Conservation (phyloP, 2,888 invertebrate species). For the Drosophila incognita region DNA sequence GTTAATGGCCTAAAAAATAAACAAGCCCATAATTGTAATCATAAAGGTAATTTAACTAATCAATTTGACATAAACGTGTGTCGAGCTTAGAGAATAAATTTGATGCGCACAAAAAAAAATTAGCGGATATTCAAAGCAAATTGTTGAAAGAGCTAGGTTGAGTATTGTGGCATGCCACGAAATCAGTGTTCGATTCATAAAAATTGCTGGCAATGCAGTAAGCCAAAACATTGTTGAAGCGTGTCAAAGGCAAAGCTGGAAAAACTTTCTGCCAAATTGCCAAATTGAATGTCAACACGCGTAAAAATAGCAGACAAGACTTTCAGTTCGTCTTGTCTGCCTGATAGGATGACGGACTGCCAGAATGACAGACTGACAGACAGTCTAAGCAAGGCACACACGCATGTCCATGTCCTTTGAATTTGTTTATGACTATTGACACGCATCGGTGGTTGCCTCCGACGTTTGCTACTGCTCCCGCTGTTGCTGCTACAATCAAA, state of each 20-base stretch:
- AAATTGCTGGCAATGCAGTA: slow-evolving; percentile 63
- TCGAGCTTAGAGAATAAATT: slow-evolving; percentile 39
- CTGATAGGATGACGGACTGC: slow-evolving; percentile 6
- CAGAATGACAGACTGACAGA: neutral
- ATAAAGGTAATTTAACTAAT: slow-evolving; percentile 76
- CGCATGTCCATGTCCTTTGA: slow-evolving; percentile 66
- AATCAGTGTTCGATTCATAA: slow-evolving; percentile 77
- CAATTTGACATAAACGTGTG: slow-evolving; percentile 55
- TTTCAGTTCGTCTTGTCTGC: neutral
- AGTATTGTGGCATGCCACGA: slow-evolving; percentile 25
- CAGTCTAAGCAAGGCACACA: slow-evolving; percentile 35
- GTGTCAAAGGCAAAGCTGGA: slow-evolving; percentile 61
- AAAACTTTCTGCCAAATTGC: slow-evolving; percentile 75
- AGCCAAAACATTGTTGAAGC: slow-evolving; percentile 57
- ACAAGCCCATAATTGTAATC: slow-evolving; percentile 63
- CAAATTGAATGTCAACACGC: slow-evolving; percentile 82
- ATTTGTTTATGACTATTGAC: slow-evolving; percentile 76
- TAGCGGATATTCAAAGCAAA: slow-evolving; percentile 73
- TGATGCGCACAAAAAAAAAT: slow-evolving; percentile 45
- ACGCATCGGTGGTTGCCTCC: slow-evolving; percentile 42
- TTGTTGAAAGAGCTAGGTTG: slow-evolving; percentile 1
- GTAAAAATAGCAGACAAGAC: slow-evolving; percentile 69
- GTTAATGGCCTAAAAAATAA: slow-evolving; percentile 8
- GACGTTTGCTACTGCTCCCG: slow-evolving; percentile 4
- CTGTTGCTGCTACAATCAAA: slow-evolving; percentile 63